Percentiles rank a stretch among this genome's conserved stretches.
These are phyloP conservation scores for Clistopyga incitator DNA, from an alignment of 2,888 invertebrate species.

Conservation along the genomic window DNA sequence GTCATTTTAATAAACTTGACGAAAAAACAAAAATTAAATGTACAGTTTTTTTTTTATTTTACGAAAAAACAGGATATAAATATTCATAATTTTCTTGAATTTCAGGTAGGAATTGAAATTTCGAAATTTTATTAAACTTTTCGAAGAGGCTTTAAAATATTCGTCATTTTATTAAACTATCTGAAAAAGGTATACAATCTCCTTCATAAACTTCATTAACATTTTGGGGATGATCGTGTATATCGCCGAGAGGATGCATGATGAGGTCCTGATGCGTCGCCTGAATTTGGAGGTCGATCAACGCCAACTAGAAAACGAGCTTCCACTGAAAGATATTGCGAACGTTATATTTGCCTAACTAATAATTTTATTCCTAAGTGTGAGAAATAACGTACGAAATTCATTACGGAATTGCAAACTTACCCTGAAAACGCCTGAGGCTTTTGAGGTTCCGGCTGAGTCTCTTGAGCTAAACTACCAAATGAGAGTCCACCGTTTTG, in stretches of 20 bases:
- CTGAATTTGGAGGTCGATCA: constrained; percentile 60
- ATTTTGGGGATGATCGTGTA: not conserved
- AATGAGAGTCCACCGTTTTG: constrained; percentile 80
- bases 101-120: too few species aligned
- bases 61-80: too few species aligned
- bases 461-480: constrained; percentile 76
- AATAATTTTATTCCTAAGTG: not conserved
- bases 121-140: too few species aligned
- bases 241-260: not conserved
- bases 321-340: constrained; percentile 76
- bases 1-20: constrained; percentile 43
- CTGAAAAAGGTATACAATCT: constrained; percentile 36
- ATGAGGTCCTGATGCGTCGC: not conserved
- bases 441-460: constrained; percentile 75
- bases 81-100: too few species aligned
- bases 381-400: not conserved
- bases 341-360: constrained; percentile 38
- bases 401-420: constrained; percentile 9
- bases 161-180: constrained; percentile 48
- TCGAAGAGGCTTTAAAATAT: constrained; percentile 26
- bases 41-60: too few species aligned
- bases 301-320: constrained; percentile 82
- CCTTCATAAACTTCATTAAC: constrained; percentile 36
- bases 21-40: constrained; percentile 5
- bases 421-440: constrained; percentile 79